Evolutionary conservation across 2,113 vertebrate species (phyloP).

Genomic region (Oplegnathus fasciatus): DNA sequence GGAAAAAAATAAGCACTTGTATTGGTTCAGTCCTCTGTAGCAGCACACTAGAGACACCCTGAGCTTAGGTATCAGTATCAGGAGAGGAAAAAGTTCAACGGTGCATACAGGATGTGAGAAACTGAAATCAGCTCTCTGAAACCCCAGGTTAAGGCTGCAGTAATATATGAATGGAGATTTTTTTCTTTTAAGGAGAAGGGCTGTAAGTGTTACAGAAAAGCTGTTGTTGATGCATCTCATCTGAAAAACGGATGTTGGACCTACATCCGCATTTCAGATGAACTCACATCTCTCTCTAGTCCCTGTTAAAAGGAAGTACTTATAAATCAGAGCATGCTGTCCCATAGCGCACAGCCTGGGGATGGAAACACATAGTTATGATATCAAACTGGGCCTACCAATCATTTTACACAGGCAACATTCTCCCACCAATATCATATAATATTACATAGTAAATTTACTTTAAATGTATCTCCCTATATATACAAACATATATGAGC

Average conservation of each 20-base stretch:
- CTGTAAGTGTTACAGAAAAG: not conserved
- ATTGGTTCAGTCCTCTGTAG: not conserved
- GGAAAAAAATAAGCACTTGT: not conserved
- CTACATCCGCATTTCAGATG: constrained; percentile 15
- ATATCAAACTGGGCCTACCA: not conserved
- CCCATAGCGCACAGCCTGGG: not conserved
- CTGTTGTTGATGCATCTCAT: not conserved
- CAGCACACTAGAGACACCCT: not conserved
- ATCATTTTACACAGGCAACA: not conserved
- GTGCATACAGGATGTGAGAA: not conserved
- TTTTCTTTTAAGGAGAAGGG: not conserved
- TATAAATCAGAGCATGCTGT: not conserved
- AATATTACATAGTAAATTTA: not conserved
- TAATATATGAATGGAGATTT: not conserved
- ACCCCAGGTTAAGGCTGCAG: not conserved
- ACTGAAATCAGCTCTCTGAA: not conserved
- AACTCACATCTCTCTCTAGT: not conserved
- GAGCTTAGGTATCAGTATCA: not conserved
- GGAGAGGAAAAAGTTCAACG: not conserved
- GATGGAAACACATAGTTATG: not conserved
- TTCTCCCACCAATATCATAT: not conserved
- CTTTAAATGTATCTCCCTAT: not conserved
- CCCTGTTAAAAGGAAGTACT: constrained; percentile 5
- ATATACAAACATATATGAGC: not conserved
- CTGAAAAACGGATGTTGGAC: constrained; percentile 2